Conservation (phyloP, 2,113 vertebrate genomes). For the Dromas ardeola region DNA sequence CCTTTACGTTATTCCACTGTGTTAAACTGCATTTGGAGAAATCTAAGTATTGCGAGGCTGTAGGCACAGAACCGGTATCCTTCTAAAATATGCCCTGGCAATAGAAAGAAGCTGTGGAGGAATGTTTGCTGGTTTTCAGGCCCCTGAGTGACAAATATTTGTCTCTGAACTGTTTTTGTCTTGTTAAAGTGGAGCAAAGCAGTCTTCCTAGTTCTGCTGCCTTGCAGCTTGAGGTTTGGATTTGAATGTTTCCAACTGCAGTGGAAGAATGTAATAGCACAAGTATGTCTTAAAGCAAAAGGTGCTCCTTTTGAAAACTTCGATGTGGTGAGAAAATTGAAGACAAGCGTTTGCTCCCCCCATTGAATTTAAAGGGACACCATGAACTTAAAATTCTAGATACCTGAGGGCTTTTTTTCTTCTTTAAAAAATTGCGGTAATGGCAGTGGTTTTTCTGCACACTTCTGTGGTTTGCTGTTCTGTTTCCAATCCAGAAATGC, state of each 20-base stretch:
- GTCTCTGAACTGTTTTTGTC: neutral
- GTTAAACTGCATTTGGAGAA: neutral
- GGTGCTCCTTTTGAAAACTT: neutral
- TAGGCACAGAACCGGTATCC: neutral
- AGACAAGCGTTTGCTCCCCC: neutral
- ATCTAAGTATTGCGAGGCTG: neutral
- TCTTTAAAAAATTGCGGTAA: neutral
- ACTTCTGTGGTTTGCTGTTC: neutral
- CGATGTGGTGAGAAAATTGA: neutral
- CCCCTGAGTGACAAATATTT: neutral
- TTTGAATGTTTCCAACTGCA: neutral
- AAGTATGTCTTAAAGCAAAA: neutral
- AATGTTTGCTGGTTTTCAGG: neutral
- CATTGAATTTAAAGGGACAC: neutral
- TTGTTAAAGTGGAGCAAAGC: neutral
- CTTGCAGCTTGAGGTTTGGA: neutral
- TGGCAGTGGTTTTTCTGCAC: neutral
- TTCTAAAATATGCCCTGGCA: neutral
- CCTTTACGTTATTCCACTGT: neutral
- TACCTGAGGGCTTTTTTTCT: neutral
- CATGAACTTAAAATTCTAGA: neutral
- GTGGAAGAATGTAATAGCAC: neutral
- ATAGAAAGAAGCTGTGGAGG: neutral
- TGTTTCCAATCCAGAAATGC: neutral
- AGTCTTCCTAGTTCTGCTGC: neutral